These are phyloP conservation scores for Tokudaia tokunoshimensis DNA, from an alignment of 2,797 vertebrate species.

Conservation along the genomic window DNA sequence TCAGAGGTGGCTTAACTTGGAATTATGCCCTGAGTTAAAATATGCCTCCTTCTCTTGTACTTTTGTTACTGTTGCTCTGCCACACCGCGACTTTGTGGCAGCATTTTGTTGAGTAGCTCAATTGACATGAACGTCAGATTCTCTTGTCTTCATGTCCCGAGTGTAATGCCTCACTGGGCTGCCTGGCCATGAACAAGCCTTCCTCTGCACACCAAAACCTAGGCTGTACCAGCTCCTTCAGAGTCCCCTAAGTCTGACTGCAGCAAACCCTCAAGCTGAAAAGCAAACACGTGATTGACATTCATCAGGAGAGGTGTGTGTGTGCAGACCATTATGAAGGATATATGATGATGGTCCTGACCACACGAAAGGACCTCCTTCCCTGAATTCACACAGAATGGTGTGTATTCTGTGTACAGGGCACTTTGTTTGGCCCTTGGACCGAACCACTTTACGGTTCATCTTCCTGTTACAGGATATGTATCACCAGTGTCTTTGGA, in stretches of 20 bases:
- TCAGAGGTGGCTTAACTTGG: neutral
- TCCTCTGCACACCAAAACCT: neutral
- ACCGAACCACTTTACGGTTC: neutral
- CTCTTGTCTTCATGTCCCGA: neutral
- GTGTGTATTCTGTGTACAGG: fast-evolving
- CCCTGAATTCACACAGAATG: neutral
- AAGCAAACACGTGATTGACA: neutral
- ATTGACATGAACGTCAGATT: neutral
- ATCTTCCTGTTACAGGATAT: neutral
- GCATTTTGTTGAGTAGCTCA: too few relatives aligned
- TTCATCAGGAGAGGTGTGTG: neutral
- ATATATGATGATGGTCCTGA: neutral
- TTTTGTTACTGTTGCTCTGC: neutral
- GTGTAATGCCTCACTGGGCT: neutral
- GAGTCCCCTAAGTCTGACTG: neutral
- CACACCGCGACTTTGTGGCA: neutral
- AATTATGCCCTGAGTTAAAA: neutral
- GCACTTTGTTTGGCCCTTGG: neutral
- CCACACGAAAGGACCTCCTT: neutral
- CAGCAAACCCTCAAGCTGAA: neutral
- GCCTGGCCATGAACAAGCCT: neutral
- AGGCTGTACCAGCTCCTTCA: neutral
- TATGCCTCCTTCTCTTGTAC: neutral
- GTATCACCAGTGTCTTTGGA: neutral
- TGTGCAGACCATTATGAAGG: neutral